These are phyloP conservation scores for Acrobasis consociella DNA, from an alignment of 2,888 invertebrate genomes.

Conservation along the genomic window DNA sequence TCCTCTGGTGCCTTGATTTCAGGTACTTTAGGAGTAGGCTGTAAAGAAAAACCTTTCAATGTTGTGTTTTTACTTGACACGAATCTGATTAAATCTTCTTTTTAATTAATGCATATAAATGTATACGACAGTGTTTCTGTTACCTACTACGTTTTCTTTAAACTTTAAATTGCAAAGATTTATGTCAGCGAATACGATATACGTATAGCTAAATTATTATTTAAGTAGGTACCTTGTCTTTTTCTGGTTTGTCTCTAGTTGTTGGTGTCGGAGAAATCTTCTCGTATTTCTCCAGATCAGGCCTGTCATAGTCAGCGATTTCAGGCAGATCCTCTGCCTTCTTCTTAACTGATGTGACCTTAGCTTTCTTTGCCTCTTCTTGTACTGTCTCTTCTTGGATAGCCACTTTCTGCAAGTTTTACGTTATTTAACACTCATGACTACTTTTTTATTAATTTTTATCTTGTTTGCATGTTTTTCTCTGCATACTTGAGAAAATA, in stretches of 20 bases:
- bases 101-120: too few species aligned
- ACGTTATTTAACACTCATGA: constrained; percentile 27
- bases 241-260: constrained; percentile 76
- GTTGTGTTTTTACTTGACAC: neutral
- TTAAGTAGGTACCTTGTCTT: constrained; percentile 46
- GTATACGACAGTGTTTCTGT: too few species aligned
- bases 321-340: constrained; percentile 84
- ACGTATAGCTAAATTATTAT: neutral
- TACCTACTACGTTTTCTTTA: too few species aligned
- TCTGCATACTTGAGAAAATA: too few species aligned
- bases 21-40: constrained; percentile 79
- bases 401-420: constrained; percentile 71
- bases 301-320: constrained; percentile 89
- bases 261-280: constrained; percentile 79
- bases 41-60: constrained; percentile 29
- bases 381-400: constrained; percentile 73
- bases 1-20: constrained; percentile 87
- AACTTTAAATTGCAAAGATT: too few species aligned
- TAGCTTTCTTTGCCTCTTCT: constrained; percentile 75
- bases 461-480: too few species aligned
- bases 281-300: constrained; percentile 87
- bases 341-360: constrained; percentile 72
- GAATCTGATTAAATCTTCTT: too few species aligned
- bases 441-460: neutral
- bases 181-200: neutral